phyloP scores from a whole-genome alignment of 2,888 invertebrate species.

The Sepiola atlantica region DNA sequence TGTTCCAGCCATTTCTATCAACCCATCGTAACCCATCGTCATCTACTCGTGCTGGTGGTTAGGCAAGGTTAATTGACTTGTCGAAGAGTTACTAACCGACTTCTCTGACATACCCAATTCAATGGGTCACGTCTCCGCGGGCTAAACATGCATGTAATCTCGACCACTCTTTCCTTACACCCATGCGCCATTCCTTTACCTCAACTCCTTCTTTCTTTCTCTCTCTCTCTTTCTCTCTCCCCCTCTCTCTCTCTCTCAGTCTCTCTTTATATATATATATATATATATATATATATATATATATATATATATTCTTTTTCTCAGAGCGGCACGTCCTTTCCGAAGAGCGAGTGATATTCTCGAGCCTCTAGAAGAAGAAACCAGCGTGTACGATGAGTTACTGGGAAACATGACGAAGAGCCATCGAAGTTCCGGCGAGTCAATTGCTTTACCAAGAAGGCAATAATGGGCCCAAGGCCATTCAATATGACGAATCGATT shows the following conservation, averaged over 20 bases:
- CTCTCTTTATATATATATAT: too few species aligned
- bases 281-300: too few species aligned
- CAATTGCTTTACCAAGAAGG: background rate
- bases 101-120: constrained; percentile 32
- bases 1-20: too few species aligned
- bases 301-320: too few species aligned
- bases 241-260: too few species aligned
- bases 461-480: background rate
- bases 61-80: constrained; percentile 32
- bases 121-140: background rate
- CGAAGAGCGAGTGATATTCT: background rate
- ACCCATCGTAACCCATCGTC: background rate
- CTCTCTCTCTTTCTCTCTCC: too few species aligned
- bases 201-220: too few species aligned
- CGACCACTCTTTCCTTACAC: background rate
- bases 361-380: background rate
- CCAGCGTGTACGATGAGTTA: background rate
- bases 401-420: too few species aligned
- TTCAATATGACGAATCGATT: background rate
- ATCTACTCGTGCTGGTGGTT: background rate
- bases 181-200: too few species aligned
- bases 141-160: background rate
- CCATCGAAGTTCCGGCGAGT: background rate
- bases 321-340: too few species aligned
- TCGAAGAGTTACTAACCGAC: constrained; percentile 11